Percentiles rank a stretch among this genome's conserved stretches.
Evolutionary conservation across 2,888 invertebrate species (phyloP).

Genomic region (Cantharis nigra): DNA sequence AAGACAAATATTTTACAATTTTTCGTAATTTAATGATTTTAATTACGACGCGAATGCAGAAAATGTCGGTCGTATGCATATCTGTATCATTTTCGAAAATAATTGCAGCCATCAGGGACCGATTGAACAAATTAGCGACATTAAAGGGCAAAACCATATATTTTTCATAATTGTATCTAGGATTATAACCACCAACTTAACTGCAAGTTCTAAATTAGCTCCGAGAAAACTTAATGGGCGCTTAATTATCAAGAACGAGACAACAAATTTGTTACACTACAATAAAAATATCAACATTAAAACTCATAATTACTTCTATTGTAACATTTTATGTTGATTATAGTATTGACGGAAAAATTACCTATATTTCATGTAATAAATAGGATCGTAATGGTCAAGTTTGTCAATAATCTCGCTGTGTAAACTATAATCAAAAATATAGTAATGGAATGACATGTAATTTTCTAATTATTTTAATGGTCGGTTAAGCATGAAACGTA

Average conservation of each 20-base stretch:
- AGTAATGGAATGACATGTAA: slow-evolving; percentile 6
- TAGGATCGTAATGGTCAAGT: neutral
- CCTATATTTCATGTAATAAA: neutral
- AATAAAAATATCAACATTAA: neutral
- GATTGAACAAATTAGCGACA: too few species aligned
- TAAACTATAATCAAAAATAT: slow-evolving; percentile 2
- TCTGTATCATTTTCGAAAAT: neutral
- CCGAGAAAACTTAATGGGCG: neutral
- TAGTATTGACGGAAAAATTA: neutral
- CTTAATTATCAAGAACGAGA: neutral
- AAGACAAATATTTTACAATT: neutral
- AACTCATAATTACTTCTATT: neutral
- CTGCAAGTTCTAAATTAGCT: neutral
- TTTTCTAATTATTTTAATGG: slow-evolving; percentile 27
- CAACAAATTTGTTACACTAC: neutral
- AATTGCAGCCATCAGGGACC: neutral
- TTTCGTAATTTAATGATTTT: neutral
- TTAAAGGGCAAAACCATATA: neutral
- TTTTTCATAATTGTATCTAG: too few species aligned
- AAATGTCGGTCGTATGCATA: neutral
- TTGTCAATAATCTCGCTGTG: neutral
- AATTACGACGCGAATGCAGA: neutral
- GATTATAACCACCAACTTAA: neutral
- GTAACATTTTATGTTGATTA: neutral
- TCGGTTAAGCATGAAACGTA: slow-evolving; percentile 7